phyloP scores from a whole-genome alignment of 2,797 vertebrate species.

The Ispidina picta region DNA sequence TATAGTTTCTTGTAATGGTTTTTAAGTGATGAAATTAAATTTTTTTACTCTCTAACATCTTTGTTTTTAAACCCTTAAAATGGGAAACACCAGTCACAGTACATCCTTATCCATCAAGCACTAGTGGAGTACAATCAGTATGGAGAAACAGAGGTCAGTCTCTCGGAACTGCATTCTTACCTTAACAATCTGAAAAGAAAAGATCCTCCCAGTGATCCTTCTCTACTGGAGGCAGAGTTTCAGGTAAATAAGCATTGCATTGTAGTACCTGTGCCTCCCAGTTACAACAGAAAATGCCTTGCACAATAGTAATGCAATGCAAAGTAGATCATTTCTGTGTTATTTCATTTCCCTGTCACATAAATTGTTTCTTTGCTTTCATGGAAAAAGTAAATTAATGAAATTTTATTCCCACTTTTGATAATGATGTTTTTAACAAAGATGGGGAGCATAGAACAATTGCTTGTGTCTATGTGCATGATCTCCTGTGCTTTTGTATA shows the following conservation, averaged over 20 bases:
- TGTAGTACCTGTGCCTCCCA: neutral
- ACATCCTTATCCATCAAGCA: constrained; percentile 95
- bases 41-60: neutral
- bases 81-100: constrained; percentile 85
- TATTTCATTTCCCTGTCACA: neutral
- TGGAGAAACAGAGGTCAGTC: constrained; percentile 90
- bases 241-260: constrained; percentile 76
- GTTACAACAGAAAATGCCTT: neutral
- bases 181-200: constrained; percentile 82
- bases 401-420: neutral
- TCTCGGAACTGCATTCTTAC: constrained; percentile 85
- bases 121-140: constrained; percentile 94
- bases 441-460: neutral
- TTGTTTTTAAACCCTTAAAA: neutral
- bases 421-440: neutral
- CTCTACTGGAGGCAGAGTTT: constrained; percentile 88
- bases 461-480: neutral
- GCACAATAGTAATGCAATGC: neutral
- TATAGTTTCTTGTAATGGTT: neutral
- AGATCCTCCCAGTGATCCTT: constrained; percentile 77
- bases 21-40: neutral
- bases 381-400: neutral
- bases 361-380: neutral
- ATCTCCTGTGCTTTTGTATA: neutral
- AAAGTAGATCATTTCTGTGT: neutral